A percentile compares a stretch with the other conserved stretches of the same genome.
Evolutionary conservation across 2,888 invertebrate species (phyloP).

Genomic region (Drosophila stalkeri): DNA sequence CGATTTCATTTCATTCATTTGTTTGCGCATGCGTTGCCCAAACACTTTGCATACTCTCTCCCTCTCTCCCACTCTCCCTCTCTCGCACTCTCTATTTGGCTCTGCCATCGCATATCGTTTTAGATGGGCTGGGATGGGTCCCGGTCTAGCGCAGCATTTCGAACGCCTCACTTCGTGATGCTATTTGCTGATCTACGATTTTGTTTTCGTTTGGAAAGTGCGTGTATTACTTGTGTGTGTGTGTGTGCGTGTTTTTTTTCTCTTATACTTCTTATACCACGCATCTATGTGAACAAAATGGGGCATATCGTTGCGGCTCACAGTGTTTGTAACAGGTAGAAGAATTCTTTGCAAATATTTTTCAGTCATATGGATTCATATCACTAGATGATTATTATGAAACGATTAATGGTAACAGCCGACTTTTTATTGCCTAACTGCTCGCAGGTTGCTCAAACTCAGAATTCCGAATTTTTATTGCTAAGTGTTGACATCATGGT

Average conservation of each 20-base stretch:
- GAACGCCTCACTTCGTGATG: constrained; percentile 59
- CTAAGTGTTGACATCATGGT: not conserved
- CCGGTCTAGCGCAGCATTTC: constrained; percentile 13
- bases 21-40: constrained; percentile 76
- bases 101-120: not conserved
- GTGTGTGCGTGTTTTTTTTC: not conserved
- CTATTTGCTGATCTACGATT: constrained; percentile 68
- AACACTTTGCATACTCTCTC: constrained; percentile 55
- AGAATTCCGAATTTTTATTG: not conserved
- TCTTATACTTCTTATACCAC: not conserved
- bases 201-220: constrained; percentile 77
- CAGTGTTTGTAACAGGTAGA: not conserved
- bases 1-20: constrained; percentile 64
- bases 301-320: not conserved
- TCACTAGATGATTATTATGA: not conserved
- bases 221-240: constrained; percentile 37
- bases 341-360: not conserved
- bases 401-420: not conserved
- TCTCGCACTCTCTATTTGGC: not conserved
- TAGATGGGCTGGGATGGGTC: constrained; percentile 19
- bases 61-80: not conserved
- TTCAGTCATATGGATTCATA: no score
- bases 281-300: not conserved
- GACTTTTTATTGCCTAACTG: not conserved
- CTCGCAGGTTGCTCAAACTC: no score